These are phyloP conservation scores for Hyles vespertilio DNA, from an alignment of 1,140 invertebrate genomes.

Conservation along the genomic window DNA sequence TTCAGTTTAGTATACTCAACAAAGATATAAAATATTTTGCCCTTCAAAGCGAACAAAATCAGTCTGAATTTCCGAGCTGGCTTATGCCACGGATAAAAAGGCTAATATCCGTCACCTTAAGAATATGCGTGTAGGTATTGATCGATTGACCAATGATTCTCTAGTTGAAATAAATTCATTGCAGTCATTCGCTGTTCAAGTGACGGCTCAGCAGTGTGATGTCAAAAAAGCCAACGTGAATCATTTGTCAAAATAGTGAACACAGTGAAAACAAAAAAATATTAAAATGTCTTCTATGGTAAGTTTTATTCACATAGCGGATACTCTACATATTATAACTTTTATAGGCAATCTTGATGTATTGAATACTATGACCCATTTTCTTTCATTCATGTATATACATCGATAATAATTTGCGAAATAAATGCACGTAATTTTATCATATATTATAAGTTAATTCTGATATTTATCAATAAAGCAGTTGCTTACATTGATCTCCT, in stretches of 20 bases:
- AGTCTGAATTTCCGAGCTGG: too few relatives aligned
- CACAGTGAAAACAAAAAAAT: constrained; percentile 28
- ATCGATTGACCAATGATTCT: constrained; percentile 20
- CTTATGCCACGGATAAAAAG: not conserved
- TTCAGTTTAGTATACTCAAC: too few relatives aligned
- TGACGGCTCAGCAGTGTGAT: constrained; percentile 38
- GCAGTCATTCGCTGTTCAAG: constrained; percentile 45
- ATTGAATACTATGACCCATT: too few relatives aligned
- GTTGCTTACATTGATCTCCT: too few relatives aligned
- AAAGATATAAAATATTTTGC: too few relatives aligned
- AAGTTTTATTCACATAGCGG: constrained; percentile 26
- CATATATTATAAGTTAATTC: too few relatives aligned
- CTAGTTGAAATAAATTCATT: constrained; percentile 30
- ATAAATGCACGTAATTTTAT: too few relatives aligned
- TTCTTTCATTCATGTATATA: too few relatives aligned
- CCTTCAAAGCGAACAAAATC: too few relatives aligned
- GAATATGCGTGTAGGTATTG: constrained; percentile 13
- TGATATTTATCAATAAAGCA: too few relatives aligned
- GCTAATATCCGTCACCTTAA: not conserved
- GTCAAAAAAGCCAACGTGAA: constrained; percentile 62
- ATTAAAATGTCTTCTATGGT: constrained; percentile 65
- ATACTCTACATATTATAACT: not conserved
- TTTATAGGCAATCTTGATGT: constrained; percentile 1
- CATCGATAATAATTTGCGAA: too few relatives aligned
- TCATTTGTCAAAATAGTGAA: constrained; percentile 54